Evolutionary conservation across 2,797 vertebrate genomes (phyloP).

Genomic region (Cyclopterus lumpus): DNA sequence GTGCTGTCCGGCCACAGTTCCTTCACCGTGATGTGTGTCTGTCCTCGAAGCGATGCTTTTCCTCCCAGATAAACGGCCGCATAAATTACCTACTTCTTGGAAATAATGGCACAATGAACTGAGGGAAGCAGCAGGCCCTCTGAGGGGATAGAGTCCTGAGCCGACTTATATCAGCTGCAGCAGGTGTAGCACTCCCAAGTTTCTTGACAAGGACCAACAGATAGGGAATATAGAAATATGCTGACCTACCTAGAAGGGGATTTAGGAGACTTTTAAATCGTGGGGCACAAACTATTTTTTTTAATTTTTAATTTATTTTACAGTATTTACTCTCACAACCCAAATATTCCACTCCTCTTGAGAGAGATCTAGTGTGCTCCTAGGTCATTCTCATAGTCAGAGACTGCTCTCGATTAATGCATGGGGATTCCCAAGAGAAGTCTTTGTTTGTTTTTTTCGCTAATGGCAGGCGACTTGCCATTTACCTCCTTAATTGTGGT

Average conservation of each 20-base stretch:
- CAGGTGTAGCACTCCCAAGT: conserved; percentile 51
- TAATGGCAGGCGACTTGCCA: conserved; percentile 64
- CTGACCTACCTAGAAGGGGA: conserved; percentile 39
- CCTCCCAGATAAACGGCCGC: conserved; percentile 63
- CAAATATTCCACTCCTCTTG: conserved; percentile 4
- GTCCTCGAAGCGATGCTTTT: conserved; percentile 50
- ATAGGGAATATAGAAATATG: conserved; percentile 46
- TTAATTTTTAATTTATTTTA: conserved; percentile 6
- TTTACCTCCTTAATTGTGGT: conserved; percentile 63
- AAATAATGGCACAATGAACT: conserved; percentile 58
- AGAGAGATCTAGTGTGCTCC: conserved; percentile 8
- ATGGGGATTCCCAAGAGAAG: conserved; percentile 40
- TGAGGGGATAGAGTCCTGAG: conserved; percentile 47
- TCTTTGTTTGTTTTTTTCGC: conserved; percentile 45
- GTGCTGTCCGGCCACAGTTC: conserved; percentile 31
- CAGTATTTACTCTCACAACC: background rate
- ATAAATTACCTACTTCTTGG: conserved; percentile 66
- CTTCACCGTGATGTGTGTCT: conserved; percentile 43
- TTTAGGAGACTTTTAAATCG: conserved; percentile 42
- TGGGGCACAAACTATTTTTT: conserved; percentile 18
- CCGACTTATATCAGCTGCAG: conserved; percentile 63
- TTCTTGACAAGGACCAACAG: conserved; percentile 43
- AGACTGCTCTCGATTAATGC: conserved; percentile 1
- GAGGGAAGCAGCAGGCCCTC: conserved; percentile 46
- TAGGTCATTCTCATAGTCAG: conserved; percentile 8